Percentiles rank a stretch among this genome's conserved stretches.
Conservation (phyloP, 2,888 invertebrate genomes). For the Geotrupes spiniger region DNA sequence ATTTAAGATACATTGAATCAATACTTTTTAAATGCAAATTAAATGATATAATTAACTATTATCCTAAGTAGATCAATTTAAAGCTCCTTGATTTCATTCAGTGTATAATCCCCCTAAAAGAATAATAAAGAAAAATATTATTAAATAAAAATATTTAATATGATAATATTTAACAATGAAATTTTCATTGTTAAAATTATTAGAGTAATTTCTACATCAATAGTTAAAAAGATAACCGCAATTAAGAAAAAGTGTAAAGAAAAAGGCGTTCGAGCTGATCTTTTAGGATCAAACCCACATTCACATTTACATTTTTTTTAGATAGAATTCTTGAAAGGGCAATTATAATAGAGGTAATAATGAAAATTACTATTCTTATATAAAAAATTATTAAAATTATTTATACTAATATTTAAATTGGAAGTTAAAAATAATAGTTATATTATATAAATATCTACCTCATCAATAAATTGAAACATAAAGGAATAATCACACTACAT, state of each 20-base stretch:
- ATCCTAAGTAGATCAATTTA: constrained; percentile 54
- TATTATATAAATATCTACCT: constrained; percentile 67
- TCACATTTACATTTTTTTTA: constrained; percentile 62
- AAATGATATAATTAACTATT: constrained; percentile 53
- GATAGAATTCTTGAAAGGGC: constrained; percentile 53
- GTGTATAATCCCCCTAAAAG: constrained; percentile 55
- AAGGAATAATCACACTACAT: constrained; percentile 60
- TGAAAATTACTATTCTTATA: constrained; percentile 44
- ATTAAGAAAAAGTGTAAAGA: constrained; percentile 65
- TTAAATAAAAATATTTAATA: constrained; percentile 39
- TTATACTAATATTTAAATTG: constrained; percentile 65
- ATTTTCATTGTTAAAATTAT: constrained; percentile 61
- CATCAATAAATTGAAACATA: constrained; percentile 69
- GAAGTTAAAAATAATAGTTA: constrained; percentile 69
- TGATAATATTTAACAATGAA: constrained; percentile 46
- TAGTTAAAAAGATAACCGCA: constrained; percentile 68
- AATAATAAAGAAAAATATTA: constrained; percentile 52
- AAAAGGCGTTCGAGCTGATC: constrained; percentile 54
- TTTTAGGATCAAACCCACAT: constrained; percentile 60
- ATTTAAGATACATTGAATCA: constrained; percentile 48
- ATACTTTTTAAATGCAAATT: constrained; percentile 53
- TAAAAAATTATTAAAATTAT: constrained; percentile 53
- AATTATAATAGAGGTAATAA: constrained; percentile 54
- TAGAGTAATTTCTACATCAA: constrained; percentile 69
- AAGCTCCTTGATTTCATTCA: constrained; percentile 60